Evolutionary conservation across 2,888 invertebrate species (phyloP).

Genomic region (Empis stercorea): DNA sequence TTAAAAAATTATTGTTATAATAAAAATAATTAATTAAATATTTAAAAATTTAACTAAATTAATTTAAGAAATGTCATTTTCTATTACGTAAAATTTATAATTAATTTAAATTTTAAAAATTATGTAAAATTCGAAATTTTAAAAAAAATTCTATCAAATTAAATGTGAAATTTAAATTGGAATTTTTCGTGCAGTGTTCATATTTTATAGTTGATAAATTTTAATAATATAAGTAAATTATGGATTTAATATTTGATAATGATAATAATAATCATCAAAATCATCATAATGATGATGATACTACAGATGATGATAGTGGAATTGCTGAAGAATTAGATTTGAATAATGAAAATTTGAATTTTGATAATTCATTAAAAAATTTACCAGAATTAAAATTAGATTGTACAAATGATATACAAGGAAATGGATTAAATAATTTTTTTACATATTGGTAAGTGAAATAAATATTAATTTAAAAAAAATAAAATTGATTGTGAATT

Average conservation of each 20-base stretch:
- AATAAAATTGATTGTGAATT: not conserved
- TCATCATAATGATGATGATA: not conserved
- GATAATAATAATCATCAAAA: not conserved
- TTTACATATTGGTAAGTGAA: not conserved
- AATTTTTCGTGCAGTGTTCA: no score
- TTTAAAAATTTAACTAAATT: no score
- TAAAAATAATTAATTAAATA: no score
- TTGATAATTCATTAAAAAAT: not conserved
- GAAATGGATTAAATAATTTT: not conserved
- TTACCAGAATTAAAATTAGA: not conserved
- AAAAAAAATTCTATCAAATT: no score
- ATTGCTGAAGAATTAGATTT: constrained; percentile 17
- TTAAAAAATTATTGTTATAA: no score
- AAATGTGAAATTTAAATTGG: no score
- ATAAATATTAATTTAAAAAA: not conserved
- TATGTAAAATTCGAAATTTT: no score
- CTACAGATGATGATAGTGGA: constrained; percentile 21
- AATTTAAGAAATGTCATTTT: no score
- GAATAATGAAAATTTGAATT: no score
- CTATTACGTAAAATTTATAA: not conserved
- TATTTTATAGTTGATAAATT: no score
- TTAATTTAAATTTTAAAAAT: not conserved
- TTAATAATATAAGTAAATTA: no score
- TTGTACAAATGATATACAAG: not conserved
- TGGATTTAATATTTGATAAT: not conserved